Conservation (phyloP, 2,888 invertebrate species). For the Luperina nickerlii region DNA sequence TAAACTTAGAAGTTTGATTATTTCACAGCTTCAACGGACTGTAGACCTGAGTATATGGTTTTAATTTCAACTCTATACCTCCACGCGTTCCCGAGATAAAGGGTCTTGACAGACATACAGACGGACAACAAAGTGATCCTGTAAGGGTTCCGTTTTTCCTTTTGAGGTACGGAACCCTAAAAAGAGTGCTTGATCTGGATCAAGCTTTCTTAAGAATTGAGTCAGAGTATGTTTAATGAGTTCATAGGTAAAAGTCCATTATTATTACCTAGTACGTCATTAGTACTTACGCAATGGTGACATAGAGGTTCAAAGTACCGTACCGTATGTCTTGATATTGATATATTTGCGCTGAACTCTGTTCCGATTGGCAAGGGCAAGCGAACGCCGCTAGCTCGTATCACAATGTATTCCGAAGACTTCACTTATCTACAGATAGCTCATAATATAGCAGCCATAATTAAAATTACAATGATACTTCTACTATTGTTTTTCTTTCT, state of each 20-base stretch:
- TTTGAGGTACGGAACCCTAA: too few species aligned
- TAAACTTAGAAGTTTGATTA: too few species aligned
- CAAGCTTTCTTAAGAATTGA: background rate
- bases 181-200: background rate
- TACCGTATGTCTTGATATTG: background rate
- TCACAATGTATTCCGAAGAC: background rate
- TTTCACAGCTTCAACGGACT: too few species aligned
- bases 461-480: slow-evolving; percentile 27
- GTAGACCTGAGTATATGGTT: too few species aligned
- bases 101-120: too few species aligned
- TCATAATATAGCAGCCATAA: slow-evolving; percentile 10
- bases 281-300: slow-evolving; percentile 12
- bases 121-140: too few species aligned
- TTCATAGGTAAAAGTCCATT: slow-evolving; percentile 3
- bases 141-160: too few species aligned
- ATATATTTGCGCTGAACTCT: slow-evolving; percentile 25
- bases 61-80: too few species aligned
- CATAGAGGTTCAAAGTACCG: slow-evolving; percentile 20
- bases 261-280: slow-evolving; percentile 13
- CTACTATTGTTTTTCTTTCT: slow-evolving; percentile 36
- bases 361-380: slow-evolving; percentile 3
- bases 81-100: too few species aligned
- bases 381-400: background rate
- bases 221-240: slow-evolving; percentile 2
- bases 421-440: background rate